Evolutionary conservation across 1,140 invertebrate species (phyloP).

Genomic region (Cardiocondyla obscurior): DNA sequence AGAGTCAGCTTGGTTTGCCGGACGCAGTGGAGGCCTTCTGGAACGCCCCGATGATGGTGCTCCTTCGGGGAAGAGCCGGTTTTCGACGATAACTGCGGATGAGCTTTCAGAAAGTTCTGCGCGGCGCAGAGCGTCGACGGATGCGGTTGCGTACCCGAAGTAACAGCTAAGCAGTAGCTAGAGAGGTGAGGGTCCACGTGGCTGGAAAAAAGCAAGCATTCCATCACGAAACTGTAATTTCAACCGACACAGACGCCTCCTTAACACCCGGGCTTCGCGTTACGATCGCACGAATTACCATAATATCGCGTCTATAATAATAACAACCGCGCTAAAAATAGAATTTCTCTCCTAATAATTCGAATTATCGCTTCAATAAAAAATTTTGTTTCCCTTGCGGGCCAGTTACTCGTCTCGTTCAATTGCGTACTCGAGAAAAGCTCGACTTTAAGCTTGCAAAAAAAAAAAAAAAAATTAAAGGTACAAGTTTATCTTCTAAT

Average conservation of each 20-base stretch:
- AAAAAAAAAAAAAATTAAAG: not conserved
- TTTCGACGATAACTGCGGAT: conserved; percentile 65
- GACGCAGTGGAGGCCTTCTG: conserved; percentile 82
- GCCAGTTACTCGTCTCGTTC: not conserved
- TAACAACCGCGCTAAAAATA: not conserved
- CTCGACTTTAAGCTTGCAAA: not conserved
- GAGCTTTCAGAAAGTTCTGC: conserved; percentile 77
- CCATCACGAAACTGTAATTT: not conserved
- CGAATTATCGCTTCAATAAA: not conserved
- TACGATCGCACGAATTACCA: not conserved
- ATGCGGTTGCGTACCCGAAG: conserved; percentile 77
- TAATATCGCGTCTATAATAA: not conserved
- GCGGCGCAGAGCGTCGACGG: conserved; percentile 82
- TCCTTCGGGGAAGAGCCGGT: conserved; percentile 64
- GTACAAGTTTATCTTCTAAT: not conserved
- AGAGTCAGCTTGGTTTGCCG: conserved; percentile 81
- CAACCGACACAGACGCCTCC: not conserved
- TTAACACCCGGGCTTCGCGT: not conserved
- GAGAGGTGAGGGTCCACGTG: conserved; percentile 79
- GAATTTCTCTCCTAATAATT: not conserved
- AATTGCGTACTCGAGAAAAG: not conserved
- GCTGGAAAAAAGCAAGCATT: conserved; percentile 70
- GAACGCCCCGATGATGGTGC: conserved; percentile 72
- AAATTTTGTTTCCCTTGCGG: not conserved
- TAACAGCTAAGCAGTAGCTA: conserved; percentile 82